A percentile compares a stretch with the other conserved stretches of the same genome.
Conservation (phyloP, 2,113 vertebrate species). For the Esox niger region DNA sequence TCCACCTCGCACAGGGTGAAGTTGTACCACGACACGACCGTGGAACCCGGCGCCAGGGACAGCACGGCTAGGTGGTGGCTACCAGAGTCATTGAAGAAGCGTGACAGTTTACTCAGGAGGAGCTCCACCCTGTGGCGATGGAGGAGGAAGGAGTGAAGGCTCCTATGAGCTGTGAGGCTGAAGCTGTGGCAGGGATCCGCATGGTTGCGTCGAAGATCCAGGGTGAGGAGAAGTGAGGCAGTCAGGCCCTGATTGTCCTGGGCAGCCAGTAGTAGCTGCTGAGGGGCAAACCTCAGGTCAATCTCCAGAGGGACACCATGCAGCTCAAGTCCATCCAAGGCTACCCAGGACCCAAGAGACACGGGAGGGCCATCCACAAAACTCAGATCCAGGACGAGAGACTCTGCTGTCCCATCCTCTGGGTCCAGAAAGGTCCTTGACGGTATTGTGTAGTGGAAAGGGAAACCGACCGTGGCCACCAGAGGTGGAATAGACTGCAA, state of each 20-base stretch:
- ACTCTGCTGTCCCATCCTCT: slow-evolving; percentile 59
- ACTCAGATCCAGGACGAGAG: slow-evolving; percentile 47
- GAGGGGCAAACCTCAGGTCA: slow-evolving; percentile 61
- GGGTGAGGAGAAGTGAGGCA: slow-evolving; percentile 39
- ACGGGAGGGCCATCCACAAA: slow-evolving; percentile 25
- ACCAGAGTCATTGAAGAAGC: slow-evolving; percentile 44
- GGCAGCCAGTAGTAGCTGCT: slow-evolving; percentile 49
- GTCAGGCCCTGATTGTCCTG: slow-evolving; percentile 44
- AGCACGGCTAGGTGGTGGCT: slow-evolving; percentile 29
- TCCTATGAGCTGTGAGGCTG: slow-evolving; percentile 44
- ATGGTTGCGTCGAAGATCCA: slow-evolving; percentile 34
- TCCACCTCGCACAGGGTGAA: slow-evolving; percentile 28
- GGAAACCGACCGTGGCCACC: slow-evolving; percentile 57
- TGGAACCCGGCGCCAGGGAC: slow-evolving; percentile 51
- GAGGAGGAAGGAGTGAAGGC: slow-evolving; percentile 57
- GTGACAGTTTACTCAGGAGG: slow-evolving; percentile 56
- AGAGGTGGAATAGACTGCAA: slow-evolving; percentile 49
- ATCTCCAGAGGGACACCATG: slow-evolving; percentile 47
- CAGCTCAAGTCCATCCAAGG: slow-evolving; percentile 45
- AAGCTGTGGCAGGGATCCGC: slow-evolving; percentile 48
- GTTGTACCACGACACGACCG: slow-evolving; percentile 55
- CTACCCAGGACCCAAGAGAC: slow-evolving; percentile 53
- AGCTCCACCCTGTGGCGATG: slow-evolving; percentile 44
- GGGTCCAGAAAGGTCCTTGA: slow-evolving; percentile 49
- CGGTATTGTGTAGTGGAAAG: slow-evolving; percentile 57